These are phyloP conservation scores for Chrysopilus asiliformis DNA, from an alignment of 2,888 invertebrate genomes.

Conservation along the genomic window DNA sequence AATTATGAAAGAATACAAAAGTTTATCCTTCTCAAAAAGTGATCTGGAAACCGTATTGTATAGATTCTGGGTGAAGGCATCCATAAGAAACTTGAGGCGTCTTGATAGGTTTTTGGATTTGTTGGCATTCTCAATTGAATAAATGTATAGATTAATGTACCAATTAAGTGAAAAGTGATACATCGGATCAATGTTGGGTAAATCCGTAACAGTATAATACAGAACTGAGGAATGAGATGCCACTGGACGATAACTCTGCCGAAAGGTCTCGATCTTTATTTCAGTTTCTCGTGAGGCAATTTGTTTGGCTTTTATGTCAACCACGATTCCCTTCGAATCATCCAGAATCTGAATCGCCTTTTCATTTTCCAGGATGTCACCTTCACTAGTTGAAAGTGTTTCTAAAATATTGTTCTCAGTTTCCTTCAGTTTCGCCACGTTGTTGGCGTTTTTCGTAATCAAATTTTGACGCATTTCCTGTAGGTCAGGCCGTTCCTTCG, in stretches of 20 bases:
- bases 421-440: conserved; percentile 65
- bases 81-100: conserved; percentile 65
- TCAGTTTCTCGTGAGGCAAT: conserved; percentile 71
- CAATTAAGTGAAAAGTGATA: conserved; percentile 89
- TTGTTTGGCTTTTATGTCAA: conserved; percentile 74
- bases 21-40: conserved; percentile 78
- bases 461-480: conserved; percentile 71
- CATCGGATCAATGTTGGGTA: conserved; percentile 85
- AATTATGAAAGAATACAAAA: conserved; percentile 68
- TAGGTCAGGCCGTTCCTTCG: conserved; percentile 78
- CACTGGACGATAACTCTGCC: conserved; percentile 71
- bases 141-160: conserved; percentile 60
- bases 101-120: conserved; percentile 52
- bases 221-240: conserved; percentile 75
- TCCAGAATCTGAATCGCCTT: conserved; percentile 76
- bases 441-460: conserved; percentile 65
- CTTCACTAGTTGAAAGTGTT: conserved; percentile 68
- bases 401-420: conserved; percentile 80
- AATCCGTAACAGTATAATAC: conserved; percentile 76
- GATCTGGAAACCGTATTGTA: conserved; percentile 81
- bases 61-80: conserved; percentile 68
- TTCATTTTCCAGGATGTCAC: conserved; percentile 86
- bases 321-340: conserved; percentile 68
- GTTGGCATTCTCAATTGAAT: conserved; percentile 35
- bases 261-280: conserved; percentile 65